Evolutionary conservation across 2,113 vertebrate species (phyloP), one percentile per base, ranked within the genome.

Genomic region (Eptatretus burgeri): DNA sequence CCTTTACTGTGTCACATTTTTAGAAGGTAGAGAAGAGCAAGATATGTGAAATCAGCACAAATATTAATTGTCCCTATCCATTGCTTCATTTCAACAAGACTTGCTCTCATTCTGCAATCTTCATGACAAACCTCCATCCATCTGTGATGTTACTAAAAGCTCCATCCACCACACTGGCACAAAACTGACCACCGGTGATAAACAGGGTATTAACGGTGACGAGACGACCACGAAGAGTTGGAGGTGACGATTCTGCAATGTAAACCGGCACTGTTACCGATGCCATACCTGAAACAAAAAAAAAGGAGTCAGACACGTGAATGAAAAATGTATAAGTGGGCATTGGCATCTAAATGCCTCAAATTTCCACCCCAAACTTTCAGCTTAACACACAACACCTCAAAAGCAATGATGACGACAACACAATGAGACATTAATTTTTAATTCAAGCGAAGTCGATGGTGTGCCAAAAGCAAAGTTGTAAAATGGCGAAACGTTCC

Each of bases 181-280:
- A 77, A 66, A 93, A 93, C 77, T 98, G 91, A n/a, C 89, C 89
- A 10, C 85, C 86, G 0, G 91, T 98, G 78, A 98, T 81, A 73
- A 98, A 95, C 49, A 96, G 79, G 1, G 79, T 78, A 69, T 94
- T 94, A 56, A 93, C 70, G 56, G 88, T 96, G 70, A 98, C 91
- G 67, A 98, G 74, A 72, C 83, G 83, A 66, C 91, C 91, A 71
- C 91, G 74, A 65, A 84, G 69, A 56, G 89, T 78, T 0, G 86
- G 75, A 4, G 91, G 91, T 5, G 91, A 84, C 64, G 91, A 80
- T 66, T 98, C 91, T 1, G 91, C 91, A 0, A 98, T 89, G 75
- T 98, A 96, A 2, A 98, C 86, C 1, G 91, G 88, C 41, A 94
- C 84, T 0, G 87, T 95, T 89, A 98, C 94, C 10, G 91, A 98